A percentile compares a stretch with the other conserved stretches of the same genome.
These are phyloP conservation scores for Otus scops DNA, from an alignment of 2,797 vertebrate genomes.

Conservation along the genomic window DNA sequence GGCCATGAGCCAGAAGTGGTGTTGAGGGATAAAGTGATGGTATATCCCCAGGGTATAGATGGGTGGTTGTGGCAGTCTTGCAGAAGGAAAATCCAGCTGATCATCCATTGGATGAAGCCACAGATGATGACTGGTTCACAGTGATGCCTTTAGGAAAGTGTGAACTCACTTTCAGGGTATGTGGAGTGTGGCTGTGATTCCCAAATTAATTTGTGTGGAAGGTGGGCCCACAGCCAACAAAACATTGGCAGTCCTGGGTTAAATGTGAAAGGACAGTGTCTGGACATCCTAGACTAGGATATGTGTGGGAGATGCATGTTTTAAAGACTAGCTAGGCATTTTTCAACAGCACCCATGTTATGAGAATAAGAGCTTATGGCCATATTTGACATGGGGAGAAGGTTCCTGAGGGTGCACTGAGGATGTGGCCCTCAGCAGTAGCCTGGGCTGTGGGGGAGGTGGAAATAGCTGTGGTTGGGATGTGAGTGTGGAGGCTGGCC, in stretches of 20 bases:
- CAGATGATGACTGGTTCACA: not conserved
- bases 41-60: not conserved
- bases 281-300: not conserved
- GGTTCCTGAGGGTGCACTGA: not conserved
- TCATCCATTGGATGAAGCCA: not conserved
- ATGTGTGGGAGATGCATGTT: not conserved
- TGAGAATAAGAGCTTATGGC: not conserved
- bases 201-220: not conserved
- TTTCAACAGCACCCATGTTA: not conserved
- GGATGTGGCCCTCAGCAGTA: not conserved
- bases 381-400: not conserved
- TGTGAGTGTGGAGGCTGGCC: too few species aligned
- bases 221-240: not conserved
- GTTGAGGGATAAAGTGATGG: not conserved
- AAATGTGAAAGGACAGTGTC: not conserved
- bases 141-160: not conserved
- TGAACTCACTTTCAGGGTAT: not conserved
- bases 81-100: not conserved
- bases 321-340: not conserved
- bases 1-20: accelerated
- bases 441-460: not conserved
- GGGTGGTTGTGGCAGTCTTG: not conserved
- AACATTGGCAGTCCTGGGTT: not conserved
- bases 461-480: not conserved
- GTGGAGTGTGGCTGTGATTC: not conserved